Percentiles rank a stretch among this genome's conserved stretches.
Conservation (phyloP, 2,113 vertebrate genomes). For the Columba janthina region DNA sequence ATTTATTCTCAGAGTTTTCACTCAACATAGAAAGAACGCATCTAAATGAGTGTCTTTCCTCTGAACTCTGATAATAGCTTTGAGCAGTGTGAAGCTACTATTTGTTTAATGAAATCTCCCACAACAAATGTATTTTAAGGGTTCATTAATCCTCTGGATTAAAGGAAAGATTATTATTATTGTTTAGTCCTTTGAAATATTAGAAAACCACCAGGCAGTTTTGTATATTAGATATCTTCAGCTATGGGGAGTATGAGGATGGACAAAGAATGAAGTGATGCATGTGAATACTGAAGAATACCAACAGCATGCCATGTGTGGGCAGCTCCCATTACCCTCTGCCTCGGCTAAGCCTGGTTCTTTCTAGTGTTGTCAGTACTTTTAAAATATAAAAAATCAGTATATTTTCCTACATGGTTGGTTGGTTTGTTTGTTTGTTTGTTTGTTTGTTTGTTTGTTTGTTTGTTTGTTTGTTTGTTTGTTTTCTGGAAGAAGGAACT, state of each 20-base stretch:
- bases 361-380: background rate
- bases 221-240: background rate
- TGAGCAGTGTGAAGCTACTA: background rate
- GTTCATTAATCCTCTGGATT: background rate
- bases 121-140: background rate
- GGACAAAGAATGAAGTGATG: background rate
- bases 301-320: background rate
- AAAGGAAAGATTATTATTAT: background rate
- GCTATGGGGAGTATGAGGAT: background rate
- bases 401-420: background rate
- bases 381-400: background rate
- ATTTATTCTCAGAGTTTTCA: background rate
- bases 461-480: background rate
- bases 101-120: background rate
- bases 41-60: background rate
- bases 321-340: background rate
- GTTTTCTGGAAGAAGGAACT: background rate
- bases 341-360: background rate
- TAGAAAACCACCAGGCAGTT: background rate
- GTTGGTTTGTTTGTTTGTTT: too few relatives aligned
- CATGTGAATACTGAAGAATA: background rate
- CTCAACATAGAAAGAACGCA: fast-evolving
- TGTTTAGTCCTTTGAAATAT: background rate
- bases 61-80: background rate
- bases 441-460: too few relatives aligned